Base-by-base conservation (phyloP, 2,888 invertebrate species). In the Catotricha subobsoleta region DNA sequence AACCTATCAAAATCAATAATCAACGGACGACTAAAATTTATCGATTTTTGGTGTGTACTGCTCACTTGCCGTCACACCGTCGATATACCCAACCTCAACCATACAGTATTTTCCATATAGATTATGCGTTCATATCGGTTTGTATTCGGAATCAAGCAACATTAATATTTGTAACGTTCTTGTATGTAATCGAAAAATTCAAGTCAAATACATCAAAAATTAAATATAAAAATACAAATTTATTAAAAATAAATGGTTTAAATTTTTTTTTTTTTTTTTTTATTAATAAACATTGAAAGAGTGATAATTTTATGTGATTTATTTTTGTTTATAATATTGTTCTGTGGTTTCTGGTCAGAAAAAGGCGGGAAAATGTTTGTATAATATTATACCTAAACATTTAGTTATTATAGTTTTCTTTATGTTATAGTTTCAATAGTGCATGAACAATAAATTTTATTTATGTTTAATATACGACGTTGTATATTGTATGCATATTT, bases 11-110 rank as follows among this genome's bases (percentile, higher is more conserved):
- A 37, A 37, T 37, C 37, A 37, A 37, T 37, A 37, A 37, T 37
- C 15, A 38, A 38, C 38, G 27, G 38, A 38, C 38, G n/a, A n/a
- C n/a, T 38, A 5, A 38, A 38, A 38, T 38, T 23, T 38, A 38
- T 38, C 27, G 38, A 38, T 38, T 38, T 38, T 38, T 16, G n/a
- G n/a, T 5, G 23, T 38, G 16, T 20, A 8, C 25, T 33, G 33
- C 33, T 18, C 16, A 16, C 33, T 16, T 9, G 4, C 18, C 16
- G 18, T 16, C n/a, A 33, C 18, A 33, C 18, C 13, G 9, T 16
- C 33, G n/a, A 30, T 30, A 7, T 15, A 30, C 12, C n/a, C n/a
- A n/a, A 30, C n/a, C 5, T n/a, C 12, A 13, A 30, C 30, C 27
- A 27, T 27, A 30, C 15, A 30, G 30, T 30, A 13, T 8, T 30